Conservation (phyloP, 2,113 vertebrate species). For the Dissostichus mawsoni region DNA sequence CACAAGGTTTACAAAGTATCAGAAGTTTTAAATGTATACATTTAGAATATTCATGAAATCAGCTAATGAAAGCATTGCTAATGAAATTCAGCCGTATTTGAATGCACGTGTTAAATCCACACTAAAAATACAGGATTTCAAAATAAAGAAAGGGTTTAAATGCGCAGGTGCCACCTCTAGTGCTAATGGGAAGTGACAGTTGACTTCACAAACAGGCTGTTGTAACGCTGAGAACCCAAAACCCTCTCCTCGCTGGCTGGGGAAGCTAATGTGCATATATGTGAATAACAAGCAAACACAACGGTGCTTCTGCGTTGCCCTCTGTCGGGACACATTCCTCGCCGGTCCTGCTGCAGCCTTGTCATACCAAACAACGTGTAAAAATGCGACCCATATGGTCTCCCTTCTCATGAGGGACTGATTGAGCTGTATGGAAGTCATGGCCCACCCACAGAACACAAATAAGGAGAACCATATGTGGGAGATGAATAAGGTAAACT, state of each 20-base stretch:
- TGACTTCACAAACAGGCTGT: constrained; percentile 50
- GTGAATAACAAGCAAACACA: constrained; percentile 71
- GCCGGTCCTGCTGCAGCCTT: constrained; percentile 70
- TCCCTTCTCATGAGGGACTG: constrained; percentile 74
- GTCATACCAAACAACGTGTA: constrained; percentile 83
- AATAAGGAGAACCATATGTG: constrained; percentile 85
- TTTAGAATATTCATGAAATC: too few species aligned
- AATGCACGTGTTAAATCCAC: background rate
- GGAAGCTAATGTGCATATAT: constrained; percentile 52
- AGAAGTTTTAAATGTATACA: constrained; percentile 12
- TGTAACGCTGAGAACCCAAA: constrained; percentile 41
- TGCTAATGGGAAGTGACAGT: constrained; percentile 63
- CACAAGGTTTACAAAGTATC: background rate
- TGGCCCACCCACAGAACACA: constrained; percentile 83
- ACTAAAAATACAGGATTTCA: constrained; percentile 20
- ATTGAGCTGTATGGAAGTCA: constrained; percentile 83
- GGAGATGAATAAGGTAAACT: constrained; percentile 86
- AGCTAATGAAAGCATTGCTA: too few species aligned
- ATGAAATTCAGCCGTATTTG: constrained; percentile 1
- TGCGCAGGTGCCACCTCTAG: constrained; percentile 66
- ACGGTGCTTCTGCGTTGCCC: constrained; percentile 39
- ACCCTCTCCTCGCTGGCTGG: constrained; percentile 17
- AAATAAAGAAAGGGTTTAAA: constrained; percentile 35
- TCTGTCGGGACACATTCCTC: constrained; percentile 74
- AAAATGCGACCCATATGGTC: constrained; percentile 84